phyloP scores from a whole-genome alignment of 1,140 invertebrate species.

The Babylonia areolata region DNA sequence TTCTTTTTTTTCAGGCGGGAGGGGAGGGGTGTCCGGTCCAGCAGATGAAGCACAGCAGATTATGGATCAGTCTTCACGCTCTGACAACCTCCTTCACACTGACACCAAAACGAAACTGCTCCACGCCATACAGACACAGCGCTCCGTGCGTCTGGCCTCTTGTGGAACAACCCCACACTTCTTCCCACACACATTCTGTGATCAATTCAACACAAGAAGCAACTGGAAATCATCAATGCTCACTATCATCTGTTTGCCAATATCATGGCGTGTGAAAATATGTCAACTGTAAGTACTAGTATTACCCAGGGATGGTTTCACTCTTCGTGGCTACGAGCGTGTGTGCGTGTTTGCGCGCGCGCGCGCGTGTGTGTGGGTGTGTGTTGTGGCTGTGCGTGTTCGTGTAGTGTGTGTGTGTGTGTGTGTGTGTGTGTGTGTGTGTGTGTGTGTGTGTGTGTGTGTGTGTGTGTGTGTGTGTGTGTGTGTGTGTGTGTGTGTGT shows the following conservation, averaged over 20 bases:
- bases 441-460: constrained; percentile 11
- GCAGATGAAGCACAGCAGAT: no score
- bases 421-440: constrained; percentile 32
- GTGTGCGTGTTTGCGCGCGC: constrained; percentile 2
- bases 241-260: not conserved
- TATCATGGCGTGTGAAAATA: not conserved
- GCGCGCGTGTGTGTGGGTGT: constrained; percentile 15
- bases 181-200: no score
- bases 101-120: no score
- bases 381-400: not conserved
- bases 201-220: not conserved
- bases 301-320: not conserved
- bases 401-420: constrained; percentile 21
- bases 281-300: not conserved
- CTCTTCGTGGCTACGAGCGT: not conserved
- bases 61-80: no score
- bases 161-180: no score
- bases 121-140: no score
- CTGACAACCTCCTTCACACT: no score
- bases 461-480: constrained; percentile 15
- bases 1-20: no score
- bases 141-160: no score
- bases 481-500: constrained; percentile 14
- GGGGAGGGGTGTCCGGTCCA: no score
- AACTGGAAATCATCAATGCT: not conserved